Percentiles rank a stretch among this genome's conserved stretches.
These are phyloP conservation scores for Coptodon bakossiorum DNA, from an alignment of 2,113 vertebrate species.

Conservation along the genomic window DNA sequence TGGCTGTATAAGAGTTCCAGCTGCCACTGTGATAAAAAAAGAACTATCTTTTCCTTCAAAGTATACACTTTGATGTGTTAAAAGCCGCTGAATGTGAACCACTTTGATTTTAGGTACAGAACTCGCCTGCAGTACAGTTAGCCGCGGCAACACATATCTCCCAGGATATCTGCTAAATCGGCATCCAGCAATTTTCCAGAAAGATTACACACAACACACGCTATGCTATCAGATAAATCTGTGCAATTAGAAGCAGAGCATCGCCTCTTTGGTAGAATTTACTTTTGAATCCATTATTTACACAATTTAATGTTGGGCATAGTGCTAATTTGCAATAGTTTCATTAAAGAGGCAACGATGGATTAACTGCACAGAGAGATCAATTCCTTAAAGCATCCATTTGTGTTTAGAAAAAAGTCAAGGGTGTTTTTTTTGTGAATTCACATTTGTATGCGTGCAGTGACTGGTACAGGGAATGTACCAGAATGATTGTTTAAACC, in stretches of 20 bases:
- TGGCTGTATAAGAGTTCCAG: not conserved
- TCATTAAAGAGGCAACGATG: slow-evolving; percentile 57
- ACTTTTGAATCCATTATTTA: slow-evolving; percentile 55
- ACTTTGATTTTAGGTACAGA: slow-evolving; percentile 40
- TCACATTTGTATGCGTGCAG: not conserved
- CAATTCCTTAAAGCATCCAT: slow-evolving; percentile 53
- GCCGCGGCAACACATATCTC: slow-evolving; percentile 24
- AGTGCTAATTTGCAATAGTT: slow-evolving; percentile 54
- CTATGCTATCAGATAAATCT: slow-evolving; percentile 27
- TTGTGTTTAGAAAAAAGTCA: slow-evolving; percentile 34
- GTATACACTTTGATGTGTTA: slow-evolving; percentile 36
- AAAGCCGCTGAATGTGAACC: slow-evolving; percentile 12
- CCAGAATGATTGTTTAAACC: not conserved
- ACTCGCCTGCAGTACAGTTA: slow-evolving; percentile 36
- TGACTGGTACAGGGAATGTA: not conserved
- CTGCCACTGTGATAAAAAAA: not conserved
- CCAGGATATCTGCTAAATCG: slow-evolving; percentile 39
- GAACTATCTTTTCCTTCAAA: not conserved
- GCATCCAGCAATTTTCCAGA: slow-evolving; percentile 44
- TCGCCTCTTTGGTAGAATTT: slow-evolving; percentile 23
- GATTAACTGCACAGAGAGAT: slow-evolving; percentile 49
- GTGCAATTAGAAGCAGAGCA: slow-evolving; percentile 35
- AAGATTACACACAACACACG: slow-evolving; percentile 42
- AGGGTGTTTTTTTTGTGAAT: not conserved
- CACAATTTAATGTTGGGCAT: slow-evolving; percentile 49